Evolutionary conservation across 2,113 vertebrate genomes (phyloP), one percentile per base, ranked within the genome.

Genomic region (Rynchops niger): DNA sequence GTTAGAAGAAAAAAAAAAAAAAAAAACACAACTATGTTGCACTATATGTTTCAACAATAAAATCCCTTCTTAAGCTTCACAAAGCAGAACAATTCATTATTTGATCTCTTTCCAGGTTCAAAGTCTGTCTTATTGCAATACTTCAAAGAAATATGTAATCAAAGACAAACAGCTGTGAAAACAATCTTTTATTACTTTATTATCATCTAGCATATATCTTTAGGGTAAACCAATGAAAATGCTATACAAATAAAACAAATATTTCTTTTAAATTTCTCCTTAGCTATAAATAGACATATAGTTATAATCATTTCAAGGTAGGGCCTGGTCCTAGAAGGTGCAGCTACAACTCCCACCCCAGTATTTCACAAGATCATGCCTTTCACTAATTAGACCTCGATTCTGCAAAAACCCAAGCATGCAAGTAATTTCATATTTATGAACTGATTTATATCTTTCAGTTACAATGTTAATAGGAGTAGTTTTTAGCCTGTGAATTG

Each of bases 141-240:
- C 99, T 99, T 99, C 99, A 99, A 99, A 99, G 99, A 98, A 97
- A 98, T 98, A 97, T 98, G 98, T 98, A 99, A 99, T 99, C 99
- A 99, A 99, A 99, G 99, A 99, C 99, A 98, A 98, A 99, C 99
- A 99, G 99, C 99, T 99, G 99, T 99, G 99, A 99, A 99, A 99
- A 99, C 99, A 99, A 99, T 99, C 99, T 99, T 99, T 99, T 99
- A 99, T 99, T 99, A 98, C 98, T 98, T 99, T 99, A 99, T 99
- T 99, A 99, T 99, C 99, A 99, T 99, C 98, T 98, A 98, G 98
- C 98, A 98, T 98, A 98, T 98, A 99, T 99, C 98, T 99, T 99
- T 98, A 98, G 98, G 98, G 98, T 99, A 99, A 99, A 97, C 97
- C 97, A 98, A 97, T 98, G 97, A 96, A 97, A 98, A 98, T 94